Base-by-base conservation (phyloP, 1,140 invertebrate species). In the Heliconius eleuchia region DNA sequence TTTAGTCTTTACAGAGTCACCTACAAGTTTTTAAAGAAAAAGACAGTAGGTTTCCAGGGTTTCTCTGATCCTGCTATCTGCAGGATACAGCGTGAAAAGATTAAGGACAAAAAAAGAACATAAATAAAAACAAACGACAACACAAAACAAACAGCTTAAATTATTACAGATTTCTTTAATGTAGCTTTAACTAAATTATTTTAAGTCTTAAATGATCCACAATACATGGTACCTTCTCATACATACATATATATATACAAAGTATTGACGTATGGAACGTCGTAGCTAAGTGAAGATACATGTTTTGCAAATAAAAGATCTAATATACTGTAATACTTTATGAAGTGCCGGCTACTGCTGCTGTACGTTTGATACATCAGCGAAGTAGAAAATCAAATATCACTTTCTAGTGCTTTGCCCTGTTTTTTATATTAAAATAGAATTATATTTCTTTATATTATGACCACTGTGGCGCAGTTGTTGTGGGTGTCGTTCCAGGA, bases 261-360 rank as follows among this genome's bases (percentile, higher is more conserved):
- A 66, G 23, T 66, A 66, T 66, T 27, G 57, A 66, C 3, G 23
- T 66, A 66, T 66, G 13, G 1, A 66, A 13, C 60, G 27, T 66
- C 60, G 23, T 11, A 66, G 57, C 57, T 66, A 66, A 66, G 60
- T 66, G 60, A 66, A 66, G 60, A 66, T 66, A 66, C 60, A 27
- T 66, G 60, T 66, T 66, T 66, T 30, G 60, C 60, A 66, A 66
- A 66, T 66, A 66, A 66, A 66, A 66, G 60, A 66, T 66, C 60
- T 66, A 66, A 30, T 66, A 66, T 66, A 60, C 55, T 60, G 55
- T 60, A 23, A 60, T 60, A 66, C 60, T 66, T 66, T 66, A 66
- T 66, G 60, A 66, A 66, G 60, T 66, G 60, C 60, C 60, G 60
- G 60, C 60, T 66, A 27, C 60, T 66, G 60, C 57, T 60, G 19